Conservation (phyloP, 2,888 invertebrate species). For the Microdon myrmicae region DNA sequence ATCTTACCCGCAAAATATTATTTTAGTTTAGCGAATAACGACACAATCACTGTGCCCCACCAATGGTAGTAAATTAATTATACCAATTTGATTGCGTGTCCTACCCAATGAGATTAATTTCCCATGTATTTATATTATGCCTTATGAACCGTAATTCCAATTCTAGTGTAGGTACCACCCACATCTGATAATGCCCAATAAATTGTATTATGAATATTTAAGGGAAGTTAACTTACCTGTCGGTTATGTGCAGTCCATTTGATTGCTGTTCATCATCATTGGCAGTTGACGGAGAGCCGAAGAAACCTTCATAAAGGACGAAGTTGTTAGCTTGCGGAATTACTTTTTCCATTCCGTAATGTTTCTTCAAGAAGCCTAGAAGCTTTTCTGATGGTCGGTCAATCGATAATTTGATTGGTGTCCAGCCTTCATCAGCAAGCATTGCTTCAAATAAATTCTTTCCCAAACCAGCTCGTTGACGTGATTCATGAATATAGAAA, state of each 20-base stretch:
- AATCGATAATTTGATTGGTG: constrained; percentile 82
- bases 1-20: too few relatives aligned
- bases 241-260: constrained; percentile 61
- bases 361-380: constrained; percentile 83
- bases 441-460: constrained; percentile 86
- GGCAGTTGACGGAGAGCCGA: constrained; percentile 63
- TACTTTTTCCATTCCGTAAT: constrained; percentile 75
- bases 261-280: constrained; percentile 55
- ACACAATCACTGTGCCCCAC: too few relatives aligned
- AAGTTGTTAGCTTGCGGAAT: constrained; percentile 89
- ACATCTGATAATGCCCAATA: too few relatives aligned
- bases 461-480: constrained; percentile 88
- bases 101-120: too few relatives aligned
- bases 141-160: too few relatives aligned
- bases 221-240: constrained; percentile 62
- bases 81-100: too few relatives aligned
- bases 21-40: too few relatives aligned
- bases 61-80: too few relatives aligned
- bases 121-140: too few relatives aligned
- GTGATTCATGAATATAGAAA: constrained; percentile 87
- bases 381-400: constrained; percentile 94
- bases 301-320: constrained; percentile 86
- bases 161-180: too few relatives aligned
- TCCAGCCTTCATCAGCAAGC: constrained; percentile 77
- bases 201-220: too few relatives aligned